Conservation (phyloP, 2,797 vertebrate species). For the Parauchenoglanis ngamensis region DNA sequence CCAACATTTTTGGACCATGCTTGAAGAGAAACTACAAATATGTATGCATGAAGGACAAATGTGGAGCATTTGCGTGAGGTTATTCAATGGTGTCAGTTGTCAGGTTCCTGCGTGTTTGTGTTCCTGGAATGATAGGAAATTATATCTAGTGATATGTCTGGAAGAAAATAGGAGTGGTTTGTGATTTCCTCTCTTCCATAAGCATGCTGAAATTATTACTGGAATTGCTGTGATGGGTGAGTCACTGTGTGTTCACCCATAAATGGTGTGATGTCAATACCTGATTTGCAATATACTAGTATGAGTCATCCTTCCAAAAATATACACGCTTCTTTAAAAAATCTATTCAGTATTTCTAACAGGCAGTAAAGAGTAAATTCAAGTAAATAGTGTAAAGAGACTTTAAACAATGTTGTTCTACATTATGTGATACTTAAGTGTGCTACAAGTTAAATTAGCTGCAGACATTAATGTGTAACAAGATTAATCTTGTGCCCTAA, state of each 20-base stretch:
- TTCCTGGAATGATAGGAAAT: conserved; percentile 26
- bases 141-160: conserved; percentile 10
- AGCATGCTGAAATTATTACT: conserved; percentile 21
- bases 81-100: conserved; percentile 27
- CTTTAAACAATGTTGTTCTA: conserved; percentile 67
- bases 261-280: conserved; percentile 40
- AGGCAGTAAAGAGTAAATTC: conserved; percentile 48
- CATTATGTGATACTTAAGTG: conserved; percentile 20
- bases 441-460: conserved; percentile 52
- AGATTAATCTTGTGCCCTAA: conserved; percentile 55
- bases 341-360: conserved; percentile 65
- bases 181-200: not conserved
- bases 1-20: conserved; percentile 30
- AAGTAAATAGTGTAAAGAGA: conserved; percentile 66
- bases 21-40: conserved; percentile 18
- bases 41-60: conserved; percentile 22
- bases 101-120: not conserved
- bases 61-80: conserved; percentile 22
- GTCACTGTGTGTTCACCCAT: conserved; percentile 30
- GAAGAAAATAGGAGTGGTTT: not conserved
- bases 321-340: conserved; percentile 58
- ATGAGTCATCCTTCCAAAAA: conserved; percentile 52
- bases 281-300: conserved; percentile 56
- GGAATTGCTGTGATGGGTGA: not conserved
- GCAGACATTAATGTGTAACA: conserved; percentile 57